Base-by-base conservation (phyloP, 2,113 vertebrate genomes). In the Macheiramphus alcinus region DNA sequence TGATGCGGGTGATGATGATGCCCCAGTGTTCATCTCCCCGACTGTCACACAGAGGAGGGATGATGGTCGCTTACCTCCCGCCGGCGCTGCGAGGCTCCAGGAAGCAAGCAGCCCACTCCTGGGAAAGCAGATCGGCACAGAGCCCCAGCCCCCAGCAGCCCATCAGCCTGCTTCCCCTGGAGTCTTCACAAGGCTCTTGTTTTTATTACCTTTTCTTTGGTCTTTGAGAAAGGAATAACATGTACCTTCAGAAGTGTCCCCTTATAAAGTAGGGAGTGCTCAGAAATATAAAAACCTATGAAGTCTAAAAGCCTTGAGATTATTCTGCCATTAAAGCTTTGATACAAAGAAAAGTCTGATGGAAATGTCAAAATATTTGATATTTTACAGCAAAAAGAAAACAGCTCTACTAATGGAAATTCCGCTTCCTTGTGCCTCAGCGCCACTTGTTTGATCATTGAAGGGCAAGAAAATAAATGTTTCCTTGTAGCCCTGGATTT, bases 311-410 rank as follows among this genome's bases (percentile, higher is more conserved):
- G 94, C 96, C 86, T 92, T 43, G 88, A 96, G 97, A 97, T 93
- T 94, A 87, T 96, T 95, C 95, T 97, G 95, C 88, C 91, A 62
- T 87, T 53, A 91, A 72, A 75, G 94, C 96, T 96, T 96, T 97
- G 96, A 91, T 96, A 87, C 80, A 94, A 94, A 97, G 95, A 13
- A 76, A 97, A 96, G 66, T 16, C 95, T 96, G 95, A 97, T 96
- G 96, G 97, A 97, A 97, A 95, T 97, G 97, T 96, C 97, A 97
- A 97, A 97, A 95, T 95, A 97, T 97, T 96, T 96, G 97, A 97
- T 97, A 97, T 97, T 97, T 97, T 95, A 95, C 89, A 94, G 95
- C 91, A 90, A 91, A 89, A 94, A 70, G 93, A 94, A 96, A 94
- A 93, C 96, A 94, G 91, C 90, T 96, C 74, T n/a, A 34, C 89